A percentile compares a stretch with the other conserved stretches of the same genome.
These are phyloP conservation scores for Cotesia vestalis DNA, from an alignment of 1,140 invertebrate species.

Conservation along the genomic window DNA sequence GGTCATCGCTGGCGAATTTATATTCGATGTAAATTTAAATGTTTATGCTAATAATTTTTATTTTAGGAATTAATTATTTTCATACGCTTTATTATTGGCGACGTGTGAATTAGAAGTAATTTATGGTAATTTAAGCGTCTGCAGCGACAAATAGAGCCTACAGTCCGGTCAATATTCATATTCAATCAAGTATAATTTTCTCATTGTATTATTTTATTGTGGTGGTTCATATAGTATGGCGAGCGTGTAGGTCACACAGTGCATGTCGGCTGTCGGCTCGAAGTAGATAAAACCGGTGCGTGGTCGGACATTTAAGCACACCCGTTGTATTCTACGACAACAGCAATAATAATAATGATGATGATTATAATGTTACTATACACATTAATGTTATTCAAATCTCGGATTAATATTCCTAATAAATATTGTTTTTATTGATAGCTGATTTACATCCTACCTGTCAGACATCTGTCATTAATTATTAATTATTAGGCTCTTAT, in stretches of 20 bases:
- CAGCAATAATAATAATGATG: no score
- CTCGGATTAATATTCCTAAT: no score
- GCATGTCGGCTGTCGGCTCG: neutral
- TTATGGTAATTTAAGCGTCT: constrained; percentile 5
- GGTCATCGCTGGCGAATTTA: neutral
- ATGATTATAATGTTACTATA: no score
- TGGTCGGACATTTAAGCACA: constrained; percentile 21
- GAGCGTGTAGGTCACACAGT: neutral
- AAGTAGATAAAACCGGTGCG: constrained; percentile 31
- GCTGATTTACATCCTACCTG: no score
- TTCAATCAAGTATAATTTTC: constrained; percentile 28
- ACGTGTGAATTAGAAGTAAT: neutral
- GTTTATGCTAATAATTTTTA: neutral
- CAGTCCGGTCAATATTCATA: neutral
- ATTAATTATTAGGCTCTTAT: no score
- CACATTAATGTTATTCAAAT: no score
- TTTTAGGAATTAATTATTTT: constrained; percentile 1
- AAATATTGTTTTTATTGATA: no score
- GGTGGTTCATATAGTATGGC: no score
- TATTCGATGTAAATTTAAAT: neutral
- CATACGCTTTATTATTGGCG: neutral
- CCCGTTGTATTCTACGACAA: neutral
- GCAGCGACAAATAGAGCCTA: neutral
- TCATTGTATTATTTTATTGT: constrained; percentile 3
- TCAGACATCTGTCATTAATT: no score